Evolutionary conservation across 2,113 vertebrate genomes (phyloP), one percentile per base, ranked within the genome.

Genomic region (Lophotis ruficrista): DNA sequence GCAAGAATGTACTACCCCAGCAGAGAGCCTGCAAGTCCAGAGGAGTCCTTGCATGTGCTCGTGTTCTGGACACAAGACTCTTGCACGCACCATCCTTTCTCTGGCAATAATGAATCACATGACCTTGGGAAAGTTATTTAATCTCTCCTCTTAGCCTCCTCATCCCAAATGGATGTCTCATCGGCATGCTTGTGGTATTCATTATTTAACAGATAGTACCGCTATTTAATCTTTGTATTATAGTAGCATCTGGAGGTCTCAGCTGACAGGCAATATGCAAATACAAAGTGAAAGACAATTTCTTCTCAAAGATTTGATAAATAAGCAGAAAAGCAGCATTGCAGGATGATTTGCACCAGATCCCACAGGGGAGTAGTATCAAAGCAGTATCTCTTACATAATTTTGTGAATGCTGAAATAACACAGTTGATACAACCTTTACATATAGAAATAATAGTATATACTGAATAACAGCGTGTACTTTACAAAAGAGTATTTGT

Each of bases 171-270:
- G 43, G 38, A 25, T 56, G 50, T 62, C 73, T 90, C 71, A 86
- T 92, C 0, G 0, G n/a, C 54, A 37, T 48, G 33, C 38, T 56
- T 58, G 58, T 21, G 27, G 24, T 72, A 78, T 92, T 93, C 68
- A 50, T 93, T 94, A 88, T 90, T 95, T 84, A 94, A 56, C 51
- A 87, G 79, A 81, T 25, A 90, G 50, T 45, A 58, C 70, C 4
- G 5, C 72, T 92, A 30, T 92, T 93, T 94, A 92, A 92, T 95
- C 76, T 93, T 68, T 41, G 51, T 78, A 68, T 93, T 92, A 64
- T 22, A 66, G 83, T 81, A 96, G 71, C 48, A 89, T 86, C 75
- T 93, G 90, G 68, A 96, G 71, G 62, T 73, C 80, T 93, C 69
- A 89, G 61, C 33, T 96, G 86, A 96, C 45, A 90, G 76, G 38